Evolutionary conservation across 2,888 invertebrate genomes (phyloP), one percentile per base, ranked within the genome.

Genomic region (Drosophila longiperda): DNA sequence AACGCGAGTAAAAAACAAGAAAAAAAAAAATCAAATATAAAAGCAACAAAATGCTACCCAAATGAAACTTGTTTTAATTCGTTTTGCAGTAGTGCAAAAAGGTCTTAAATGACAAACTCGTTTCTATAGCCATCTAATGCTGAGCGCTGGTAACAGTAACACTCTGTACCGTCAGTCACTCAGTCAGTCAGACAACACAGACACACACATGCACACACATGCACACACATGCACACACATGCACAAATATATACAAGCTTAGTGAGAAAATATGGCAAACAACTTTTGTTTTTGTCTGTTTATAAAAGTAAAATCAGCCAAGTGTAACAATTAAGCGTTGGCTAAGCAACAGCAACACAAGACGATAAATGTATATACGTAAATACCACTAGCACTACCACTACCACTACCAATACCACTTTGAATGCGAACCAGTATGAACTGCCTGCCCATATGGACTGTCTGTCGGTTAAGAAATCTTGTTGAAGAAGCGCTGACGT

Each of bases 221-320:
- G 42, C n/a, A n/a, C 40, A 60, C 26, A 52, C 5, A 60, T 48
- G 50, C 23, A 66, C 26, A 26, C 29, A 40, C 29, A 40, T n/a
- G 42, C 45, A 55, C 32, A 50, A 7, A 55, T 26, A 66, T 42
- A 62, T 42, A 66, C 32, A 57, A 58, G 69, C 49, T 33, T 54
- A 53, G 73, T 75, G 74, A 77, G 82, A 80, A 84, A 85, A 85
- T 87, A 87, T 87, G 83, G 85, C 85, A 72, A 86, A 85, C 88
- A 83, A 78, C 86, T 83, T 88, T 87, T 87, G 86, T 82, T 88
- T 80, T 80, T 82, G 79, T 82, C 72, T 87, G 83, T 76, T 77
- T 86, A 82, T 82, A 83, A 88, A 87, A 88, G 80, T 88, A 90
- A 83, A 90, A 72, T 85, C 91, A 90, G 83, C 91, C 84, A 89